Percentiles rank a stretch among this genome's conserved stretches.
Evolutionary conservation across 2,888 invertebrate genomes (phyloP).

Genomic region (Deilephila porcellus): DNA sequence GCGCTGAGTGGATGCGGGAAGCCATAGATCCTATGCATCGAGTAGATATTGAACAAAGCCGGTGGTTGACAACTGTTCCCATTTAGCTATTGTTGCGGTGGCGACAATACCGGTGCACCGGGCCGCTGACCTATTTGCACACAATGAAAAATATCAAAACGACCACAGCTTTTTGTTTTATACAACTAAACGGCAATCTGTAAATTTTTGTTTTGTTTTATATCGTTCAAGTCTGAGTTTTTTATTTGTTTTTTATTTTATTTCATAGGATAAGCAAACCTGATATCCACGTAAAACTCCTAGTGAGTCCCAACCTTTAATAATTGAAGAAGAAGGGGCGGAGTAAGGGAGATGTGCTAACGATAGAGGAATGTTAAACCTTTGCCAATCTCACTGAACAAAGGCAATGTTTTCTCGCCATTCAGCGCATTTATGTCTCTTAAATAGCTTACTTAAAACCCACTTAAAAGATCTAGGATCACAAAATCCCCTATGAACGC

Average conservation of each 20-base stretch:
- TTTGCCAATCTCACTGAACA: too few relatives aligned
- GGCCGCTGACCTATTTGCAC: conserved; percentile 33
- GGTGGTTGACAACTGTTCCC: conserved; percentile 66
- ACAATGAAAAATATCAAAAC: conserved; percentile 58
- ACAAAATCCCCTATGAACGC: too few relatives aligned
- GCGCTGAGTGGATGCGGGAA: conserved; percentile 40
- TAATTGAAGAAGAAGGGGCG: too few relatives aligned
- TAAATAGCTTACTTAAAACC: too few relatives aligned
- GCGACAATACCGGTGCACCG: conserved; percentile 30
- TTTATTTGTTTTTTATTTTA: neutral
- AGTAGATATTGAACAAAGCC: conserved; percentile 72
- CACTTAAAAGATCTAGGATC: too few relatives aligned
- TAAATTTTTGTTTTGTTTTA: conserved; percentile 11
- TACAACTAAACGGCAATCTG: conserved; percentile 1
- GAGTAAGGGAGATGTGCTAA: too few relatives aligned
- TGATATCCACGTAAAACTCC: too few relatives aligned
- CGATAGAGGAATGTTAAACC: too few relatives aligned
- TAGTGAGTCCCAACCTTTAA: too few relatives aligned
- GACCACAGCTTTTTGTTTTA: conserved; percentile 8
- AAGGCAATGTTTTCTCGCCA: too few relatives aligned
- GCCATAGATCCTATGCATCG: conserved; percentile 69
- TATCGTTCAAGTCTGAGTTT: neutral
- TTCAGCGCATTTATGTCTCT: too few relatives aligned
- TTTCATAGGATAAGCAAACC: too few relatives aligned
- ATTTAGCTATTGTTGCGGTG: conserved; percentile 66